These are phyloP conservation scores for Drosophila aldrichi DNA, from an alignment of 2,888 invertebrate species.

Conservation along the genomic window DNA sequence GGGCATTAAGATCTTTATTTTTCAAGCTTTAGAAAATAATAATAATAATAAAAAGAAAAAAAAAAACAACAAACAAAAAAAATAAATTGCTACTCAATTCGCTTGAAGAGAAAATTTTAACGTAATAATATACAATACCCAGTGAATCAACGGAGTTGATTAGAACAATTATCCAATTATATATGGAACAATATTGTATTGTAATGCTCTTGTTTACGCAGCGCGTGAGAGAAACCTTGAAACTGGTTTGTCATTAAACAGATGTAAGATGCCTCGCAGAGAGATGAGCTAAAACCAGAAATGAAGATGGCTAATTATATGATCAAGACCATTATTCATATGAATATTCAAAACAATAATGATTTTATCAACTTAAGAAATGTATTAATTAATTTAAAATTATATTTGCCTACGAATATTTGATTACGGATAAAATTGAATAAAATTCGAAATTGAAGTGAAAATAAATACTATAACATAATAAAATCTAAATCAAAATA, in stretches of 20 bases:
- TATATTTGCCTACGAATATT: background rate
- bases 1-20: conserved; percentile 51
- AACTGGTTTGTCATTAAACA: conserved; percentile 58
- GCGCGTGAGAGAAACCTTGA: conserved; percentile 44
- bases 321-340: conserved; percentile 26
- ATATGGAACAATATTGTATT: conserved; percentile 18
- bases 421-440: background rate
- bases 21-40: conserved; percentile 7
- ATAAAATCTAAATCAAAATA: no score
- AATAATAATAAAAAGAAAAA: background rate
- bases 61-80: background rate
- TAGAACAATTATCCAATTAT: conserved; percentile 22
- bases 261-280: conserved; percentile 31
- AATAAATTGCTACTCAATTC: conserved; percentile 30
- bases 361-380: background rate
- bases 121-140: conserved; percentile 24
- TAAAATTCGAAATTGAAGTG: background rate
- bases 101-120: background rate
- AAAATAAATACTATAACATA: no score
- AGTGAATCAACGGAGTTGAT: conserved; percentile 4
- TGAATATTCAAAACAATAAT: background rate
- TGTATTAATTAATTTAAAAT: background rate
- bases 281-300: conserved; percentile 41
- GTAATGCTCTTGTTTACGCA: conserved; percentile 15
- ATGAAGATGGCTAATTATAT: background rate